A percentile compares a stretch with the other conserved stretches of the same genome.
phyloP scores from a whole-genome alignment of 1,140 invertebrate species.

The Penaeus vannamei region DNA sequence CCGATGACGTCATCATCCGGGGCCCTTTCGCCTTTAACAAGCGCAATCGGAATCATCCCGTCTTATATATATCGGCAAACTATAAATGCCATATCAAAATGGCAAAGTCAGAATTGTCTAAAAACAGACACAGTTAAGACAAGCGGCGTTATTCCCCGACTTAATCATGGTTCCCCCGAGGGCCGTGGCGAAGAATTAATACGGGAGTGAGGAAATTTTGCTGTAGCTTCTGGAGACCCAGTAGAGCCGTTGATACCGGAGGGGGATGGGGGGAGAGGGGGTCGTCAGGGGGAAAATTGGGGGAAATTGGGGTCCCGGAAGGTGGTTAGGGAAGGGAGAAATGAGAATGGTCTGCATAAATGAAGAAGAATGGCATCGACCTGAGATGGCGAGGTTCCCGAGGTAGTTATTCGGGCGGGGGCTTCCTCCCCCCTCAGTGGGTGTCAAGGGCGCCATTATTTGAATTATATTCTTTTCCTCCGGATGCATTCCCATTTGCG shows the following conservation, averaged over 20 bases:
- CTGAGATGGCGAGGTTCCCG: slow-evolving; percentile 61
- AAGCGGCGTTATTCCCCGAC: slow-evolving; percentile 61
- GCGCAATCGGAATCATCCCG: slow-evolving; percentile 42
- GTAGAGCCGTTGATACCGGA: slow-evolving; percentile 52
- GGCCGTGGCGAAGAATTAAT: slow-evolving; percentile 59
- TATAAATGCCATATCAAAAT: slow-evolving; percentile 57
- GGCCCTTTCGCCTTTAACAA: background rate
- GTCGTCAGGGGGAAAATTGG: slow-evolving; percentile 33
- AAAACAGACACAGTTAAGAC: slow-evolving; percentile 57
- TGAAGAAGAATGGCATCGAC: slow-evolving; percentile 63
- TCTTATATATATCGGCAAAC: slow-evolving; percentile 61
- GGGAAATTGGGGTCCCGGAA: slow-evolving; percentile 59
- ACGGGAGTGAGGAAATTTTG: slow-evolving; percentile 61
- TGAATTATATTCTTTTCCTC: slow-evolving; percentile 58
- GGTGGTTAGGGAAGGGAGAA: slow-evolving; percentile 63
- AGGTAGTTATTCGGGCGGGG: slow-evolving; percentile 56
- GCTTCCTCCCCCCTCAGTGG: slow-evolving; percentile 39
- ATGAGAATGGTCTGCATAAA: slow-evolving; percentile 65
- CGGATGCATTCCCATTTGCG: slow-evolving; percentile 47
- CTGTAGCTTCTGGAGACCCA: slow-evolving; percentile 60
- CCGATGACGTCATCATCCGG: too few species aligned
- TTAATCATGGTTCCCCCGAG: slow-evolving; percentile 58
- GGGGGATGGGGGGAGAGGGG: slow-evolving; percentile 25
- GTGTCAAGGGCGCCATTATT: slow-evolving; percentile 52
- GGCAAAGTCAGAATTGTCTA: slow-evolving; percentile 57